Conservation (phyloP, 2,797 vertebrate genomes). For the Chiroxiphia lanceolata region DNA sequence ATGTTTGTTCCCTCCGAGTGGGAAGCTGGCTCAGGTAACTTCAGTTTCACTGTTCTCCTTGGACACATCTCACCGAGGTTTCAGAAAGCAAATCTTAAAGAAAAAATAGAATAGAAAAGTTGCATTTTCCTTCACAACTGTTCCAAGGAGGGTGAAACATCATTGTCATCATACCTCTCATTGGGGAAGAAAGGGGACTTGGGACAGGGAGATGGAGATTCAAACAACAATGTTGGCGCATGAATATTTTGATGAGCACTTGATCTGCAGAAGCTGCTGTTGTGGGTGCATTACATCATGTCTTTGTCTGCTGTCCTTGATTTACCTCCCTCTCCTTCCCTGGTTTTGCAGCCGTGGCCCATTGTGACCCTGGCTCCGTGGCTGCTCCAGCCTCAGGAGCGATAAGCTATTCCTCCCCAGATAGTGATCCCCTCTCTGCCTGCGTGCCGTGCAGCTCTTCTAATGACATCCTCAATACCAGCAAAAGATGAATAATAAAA, state of each 20-base stretch:
- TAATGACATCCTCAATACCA: constrained; percentile 50
- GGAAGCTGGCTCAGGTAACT: background rate
- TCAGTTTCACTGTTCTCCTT: background rate
- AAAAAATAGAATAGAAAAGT: background rate
- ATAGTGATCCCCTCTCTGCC: background rate
- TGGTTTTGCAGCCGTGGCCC: background rate
- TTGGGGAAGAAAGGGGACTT: background rate
- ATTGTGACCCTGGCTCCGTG: background rate
- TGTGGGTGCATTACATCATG: background rate
- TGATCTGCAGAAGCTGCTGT: background rate
- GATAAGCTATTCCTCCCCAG: constrained; percentile 48
- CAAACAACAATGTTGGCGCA: background rate
- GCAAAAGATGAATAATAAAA: constrained; percentile 70
- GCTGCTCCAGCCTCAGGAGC: constrained; percentile 44
- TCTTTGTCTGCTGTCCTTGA: constrained; percentile 45
- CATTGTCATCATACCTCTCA: background rate
- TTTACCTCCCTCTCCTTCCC: background rate
- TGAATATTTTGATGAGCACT: background rate
- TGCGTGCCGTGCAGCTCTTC: background rate
- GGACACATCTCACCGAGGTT: background rate
- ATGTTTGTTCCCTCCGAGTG: background rate
- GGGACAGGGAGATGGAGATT: background rate
- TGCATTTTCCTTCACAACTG: background rate
- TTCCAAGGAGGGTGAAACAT: background rate
- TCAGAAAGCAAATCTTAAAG: background rate